Evolutionary conservation across 2,113 vertebrate genomes (phyloP).

Genomic region (Poecile atricapillus): DNA sequence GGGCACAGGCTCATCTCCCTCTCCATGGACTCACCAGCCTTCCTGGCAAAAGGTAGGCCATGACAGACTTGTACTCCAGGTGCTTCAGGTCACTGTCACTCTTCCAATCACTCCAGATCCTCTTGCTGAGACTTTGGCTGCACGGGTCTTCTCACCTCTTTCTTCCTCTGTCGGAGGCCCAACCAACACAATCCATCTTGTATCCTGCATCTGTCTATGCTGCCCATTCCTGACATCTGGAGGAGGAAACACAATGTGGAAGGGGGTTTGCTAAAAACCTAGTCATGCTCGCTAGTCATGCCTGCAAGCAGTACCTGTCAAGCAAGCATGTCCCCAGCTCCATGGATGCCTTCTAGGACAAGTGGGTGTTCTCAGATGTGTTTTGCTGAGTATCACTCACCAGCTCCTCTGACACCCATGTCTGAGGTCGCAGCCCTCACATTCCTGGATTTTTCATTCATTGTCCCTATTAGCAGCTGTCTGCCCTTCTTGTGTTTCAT

Average conservation of each 20-base stretch:
- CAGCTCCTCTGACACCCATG: background rate
- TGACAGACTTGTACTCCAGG: background rate
- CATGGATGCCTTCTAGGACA: background rate
- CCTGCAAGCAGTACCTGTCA: background rate
- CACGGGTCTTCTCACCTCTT: background rate
- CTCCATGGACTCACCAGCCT: background rate
- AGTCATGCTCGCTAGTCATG: background rate
- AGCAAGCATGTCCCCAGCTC: background rate
- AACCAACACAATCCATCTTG: background rate
- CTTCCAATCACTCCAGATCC: background rate
- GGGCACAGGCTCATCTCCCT: background rate
- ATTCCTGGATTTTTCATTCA: background rate
- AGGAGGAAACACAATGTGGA: background rate
- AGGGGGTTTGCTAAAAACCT: rapidly evolving
- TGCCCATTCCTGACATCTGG: background rate
- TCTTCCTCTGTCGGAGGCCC: background rate
- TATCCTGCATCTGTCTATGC: background rate
- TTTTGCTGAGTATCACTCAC: background rate
- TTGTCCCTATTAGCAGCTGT: background rate
- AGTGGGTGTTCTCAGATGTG: background rate
- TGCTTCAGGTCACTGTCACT: background rate
- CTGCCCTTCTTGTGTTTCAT: background rate
- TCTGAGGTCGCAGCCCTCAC: background rate
- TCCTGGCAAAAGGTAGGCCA: background rate
- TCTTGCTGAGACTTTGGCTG: background rate